These are phyloP conservation scores for Macrosoma leucophasiata DNA, from an alignment of 2,888 invertebrate species.

Conservation along the genomic window DNA sequence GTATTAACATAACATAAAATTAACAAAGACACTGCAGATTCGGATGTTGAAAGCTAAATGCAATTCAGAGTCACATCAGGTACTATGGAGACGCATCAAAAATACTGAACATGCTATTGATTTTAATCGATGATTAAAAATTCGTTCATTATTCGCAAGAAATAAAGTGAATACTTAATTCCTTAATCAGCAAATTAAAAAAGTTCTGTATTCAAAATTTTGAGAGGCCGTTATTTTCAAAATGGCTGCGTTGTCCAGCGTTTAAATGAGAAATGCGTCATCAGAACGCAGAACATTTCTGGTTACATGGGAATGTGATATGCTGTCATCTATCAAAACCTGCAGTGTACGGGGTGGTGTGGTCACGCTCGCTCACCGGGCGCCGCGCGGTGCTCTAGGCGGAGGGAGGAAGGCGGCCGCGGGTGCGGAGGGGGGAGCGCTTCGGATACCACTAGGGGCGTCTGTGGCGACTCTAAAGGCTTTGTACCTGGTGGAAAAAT, in stretches of 20 bases:
- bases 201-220: too few species aligned
- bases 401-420: constrained; percentile 66
- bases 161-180: too few species aligned
- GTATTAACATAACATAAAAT: constrained; percentile 50
- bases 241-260: constrained; percentile 1
- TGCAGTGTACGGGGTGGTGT: constrained; percentile 53
- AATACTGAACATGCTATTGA: too few species aligned
- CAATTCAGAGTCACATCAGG: constrained; percentile 28
- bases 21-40: constrained; percentile 60
- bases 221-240: too few species aligned
- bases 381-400: constrained; percentile 74
- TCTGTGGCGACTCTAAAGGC: constrained; percentile 90
- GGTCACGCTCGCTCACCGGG: constrained; percentile 75
- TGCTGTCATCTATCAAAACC: constrained; percentile 44
- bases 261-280: background rate
- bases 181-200: too few species aligned
- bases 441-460: constrained; percentile 79
- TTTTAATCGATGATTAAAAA: too few species aligned
- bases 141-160: too few species aligned
- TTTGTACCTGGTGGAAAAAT: constrained; percentile 78
- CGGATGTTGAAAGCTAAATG: constrained; percentile 50
- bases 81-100: constrained; percentile 11
- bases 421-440: constrained; percentile 64
- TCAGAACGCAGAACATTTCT: constrained; percentile 5
- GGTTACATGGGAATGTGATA: constrained; percentile 48